Percentiles rank a stretch among this genome's conserved stretches.
Evolutionary conservation across 2,113 vertebrate genomes (phyloP).

Genomic region (Oxygymnocypris stewartii): DNA sequence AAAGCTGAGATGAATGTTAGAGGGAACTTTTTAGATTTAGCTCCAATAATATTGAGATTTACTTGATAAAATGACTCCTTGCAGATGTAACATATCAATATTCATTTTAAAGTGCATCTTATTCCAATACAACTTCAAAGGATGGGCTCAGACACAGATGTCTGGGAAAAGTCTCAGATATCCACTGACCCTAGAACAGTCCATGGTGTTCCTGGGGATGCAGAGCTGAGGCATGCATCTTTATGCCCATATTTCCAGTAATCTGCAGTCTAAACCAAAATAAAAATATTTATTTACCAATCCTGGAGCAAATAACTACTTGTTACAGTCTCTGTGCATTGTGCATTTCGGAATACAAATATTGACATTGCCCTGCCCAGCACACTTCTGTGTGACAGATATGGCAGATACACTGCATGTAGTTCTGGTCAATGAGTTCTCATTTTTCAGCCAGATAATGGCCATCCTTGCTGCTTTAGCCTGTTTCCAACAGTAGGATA

Average conservation of each 20-base stretch:
- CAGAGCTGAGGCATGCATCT: background rate
- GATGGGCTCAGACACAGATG: background rate
- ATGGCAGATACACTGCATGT: conserved; percentile 8
- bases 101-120: conserved; percentile 9
- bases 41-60: background rate
- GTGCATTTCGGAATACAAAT: conserved; percentile 2
- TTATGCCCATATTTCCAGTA: background rate
- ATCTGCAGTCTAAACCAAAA: background rate
- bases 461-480: conserved; percentile 15
- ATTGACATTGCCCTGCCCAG: conserved; percentile 19
- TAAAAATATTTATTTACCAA: conserved; percentile 4
- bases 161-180: background rate
- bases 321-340: background rate
- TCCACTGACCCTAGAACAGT: conserved; percentile 11
- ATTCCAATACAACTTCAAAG: conserved; percentile 7
- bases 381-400: conserved; percentile 18
- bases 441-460: conserved; percentile 25
- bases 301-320: background rate
- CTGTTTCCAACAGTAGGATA: conserved; percentile 7
- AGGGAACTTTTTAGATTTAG: background rate
- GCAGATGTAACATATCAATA: conserved; percentile 9
- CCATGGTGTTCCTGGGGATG: background rate
- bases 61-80: background rate
- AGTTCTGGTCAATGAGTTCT: conserved; percentile 23
- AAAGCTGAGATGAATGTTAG: background rate